A percentile compares a stretch with the other conserved stretches of the same genome.
phyloP scores from a whole-genome alignment of 1,140 invertebrate genomes.

The Lerema accius region DNA sequence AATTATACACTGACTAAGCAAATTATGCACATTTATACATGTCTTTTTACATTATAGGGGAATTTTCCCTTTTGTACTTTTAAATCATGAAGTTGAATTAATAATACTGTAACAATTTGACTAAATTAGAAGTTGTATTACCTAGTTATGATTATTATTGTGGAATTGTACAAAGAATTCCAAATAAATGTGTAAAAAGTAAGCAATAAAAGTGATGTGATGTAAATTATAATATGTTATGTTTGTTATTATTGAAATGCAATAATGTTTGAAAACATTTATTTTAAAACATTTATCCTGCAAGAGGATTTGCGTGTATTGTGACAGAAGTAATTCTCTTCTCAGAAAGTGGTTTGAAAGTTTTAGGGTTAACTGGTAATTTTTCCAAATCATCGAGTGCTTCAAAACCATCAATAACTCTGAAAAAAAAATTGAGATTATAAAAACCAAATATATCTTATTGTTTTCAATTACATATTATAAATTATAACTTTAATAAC shows the following conservation, averaged over 20 bases:
- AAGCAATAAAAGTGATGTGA: constrained; percentile 42
- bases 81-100: too few species aligned
- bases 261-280: constrained; percentile 35
- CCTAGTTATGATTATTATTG: too few species aligned
- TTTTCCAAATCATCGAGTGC: constrained; percentile 98
- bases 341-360: constrained; percentile 93
- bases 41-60: too few species aligned
- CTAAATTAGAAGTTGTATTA: too few species aligned
- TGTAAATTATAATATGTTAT: constrained; percentile 32
- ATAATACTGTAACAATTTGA: too few species aligned
- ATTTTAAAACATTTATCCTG: constrained; percentile 81
- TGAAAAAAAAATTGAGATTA: constrained; percentile 83
- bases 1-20: not conserved
- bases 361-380: constrained; percentile 96
- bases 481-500: too few species aligned
- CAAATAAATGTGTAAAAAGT: not conserved
- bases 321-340: constrained; percentile 94
- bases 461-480: not conserved
- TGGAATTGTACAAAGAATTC: not conserved
- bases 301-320: constrained; percentile 98
- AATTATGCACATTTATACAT: not conserved
- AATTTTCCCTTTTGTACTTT: too few species aligned
- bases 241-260: constrained; percentile 36
- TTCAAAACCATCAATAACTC: constrained; percentile 98
- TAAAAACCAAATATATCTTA: constrained; percentile 20